Conservation (phyloP, 30 jellyfish, hydroid and myxozoan genomes). For the Cassiopea xamachana region DNA sequence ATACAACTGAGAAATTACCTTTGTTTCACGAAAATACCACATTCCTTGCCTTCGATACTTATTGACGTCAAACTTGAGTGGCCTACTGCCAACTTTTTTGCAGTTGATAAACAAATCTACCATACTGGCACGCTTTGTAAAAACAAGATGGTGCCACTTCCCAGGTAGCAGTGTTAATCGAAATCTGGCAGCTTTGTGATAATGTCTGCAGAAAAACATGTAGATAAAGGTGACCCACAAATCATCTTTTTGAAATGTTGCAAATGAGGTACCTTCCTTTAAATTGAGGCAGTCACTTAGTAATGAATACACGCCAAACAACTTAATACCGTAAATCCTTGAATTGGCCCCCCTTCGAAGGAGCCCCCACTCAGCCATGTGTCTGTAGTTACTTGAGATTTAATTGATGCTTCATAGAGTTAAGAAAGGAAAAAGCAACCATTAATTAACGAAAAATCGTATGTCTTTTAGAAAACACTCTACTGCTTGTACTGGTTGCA, state of each 20-base stretch:
- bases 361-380: too few relatives aligned
- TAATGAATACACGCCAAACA: too few relatives aligned
- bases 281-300: too few relatives aligned
- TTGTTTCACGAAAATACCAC: slow-evolving; percentile 51
- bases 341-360: too few relatives aligned
- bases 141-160: slow-evolving; percentile 43
- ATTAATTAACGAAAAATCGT: too few relatives aligned
- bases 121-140: slow-evolving; percentile 24
- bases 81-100: slow-evolving; percentile 26
- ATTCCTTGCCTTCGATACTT: slow-evolving; percentile 10
- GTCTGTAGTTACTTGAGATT: too few relatives aligned
- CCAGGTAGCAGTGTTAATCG: slow-evolving; percentile 55
- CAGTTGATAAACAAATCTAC: slow-evolving; percentile 57
- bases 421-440: too few relatives aligned
- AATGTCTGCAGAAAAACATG: slow-evolving; percentile 10
- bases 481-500: too few relatives aligned
- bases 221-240: neutral
- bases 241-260: neutral
- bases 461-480: too few relatives aligned
- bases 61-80: neutral
- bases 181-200: slow-evolving; percentile 46
- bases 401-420: too few relatives aligned
- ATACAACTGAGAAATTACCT: slow-evolving; percentile 12
- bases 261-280: too few relatives aligned
- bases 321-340: too few relatives aligned